Base-by-base conservation (phyloP, 2,888 invertebrate genomes). In the Amphimallon solstitiale region DNA sequence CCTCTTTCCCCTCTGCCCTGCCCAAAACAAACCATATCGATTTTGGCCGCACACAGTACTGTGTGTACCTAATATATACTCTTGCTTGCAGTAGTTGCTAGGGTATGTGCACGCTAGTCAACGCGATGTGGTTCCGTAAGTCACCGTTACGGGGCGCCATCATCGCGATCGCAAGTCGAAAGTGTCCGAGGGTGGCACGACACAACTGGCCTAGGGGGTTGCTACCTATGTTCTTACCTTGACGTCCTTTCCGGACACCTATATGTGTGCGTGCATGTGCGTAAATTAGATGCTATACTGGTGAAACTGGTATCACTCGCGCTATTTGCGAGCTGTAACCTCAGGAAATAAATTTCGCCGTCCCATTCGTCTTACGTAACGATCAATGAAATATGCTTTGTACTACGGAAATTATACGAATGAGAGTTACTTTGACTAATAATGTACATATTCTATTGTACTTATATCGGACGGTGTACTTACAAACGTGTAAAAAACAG, bases 11-110 rank as follows among this genome's bases (percentile, higher is more conserved):
- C 69, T 68, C 67, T 66, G 71, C 76, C 72, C 78, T 79, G 75
- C 78, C 75, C 78, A 81, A 81, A 82, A 82, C 81, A 81, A 80
- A 81, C 82, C 80, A 80, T 83, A 83, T 83, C 83, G 83, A 83
- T 83, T 83, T 82, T 82, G 78, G 80, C 61, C 61, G 61, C 61
- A 46, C 61, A 46, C n/a, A 46, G 61, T 61, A 61, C 61, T 49
- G 49, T 49, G 48, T 68, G 73, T 72, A 79, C 77, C 79, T 79
- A 78, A 79, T 80, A 79, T 79, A 80, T 76, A 79, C 79, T 65
- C 65, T 56, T 71, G 71, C 71, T 74, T 74, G 73, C 74, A 73
- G 73, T 74, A 79, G 79, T 79, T 78, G 78, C 78, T 78, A 78
- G 78, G 78, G 74, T 76, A 74, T 78, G 75, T 75, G 56, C 56